Evolutionary conservation across 2,797 vertebrate species (phyloP), one percentile per base, ranked within the genome.

Genomic region (Florisuga fusca): DNA sequence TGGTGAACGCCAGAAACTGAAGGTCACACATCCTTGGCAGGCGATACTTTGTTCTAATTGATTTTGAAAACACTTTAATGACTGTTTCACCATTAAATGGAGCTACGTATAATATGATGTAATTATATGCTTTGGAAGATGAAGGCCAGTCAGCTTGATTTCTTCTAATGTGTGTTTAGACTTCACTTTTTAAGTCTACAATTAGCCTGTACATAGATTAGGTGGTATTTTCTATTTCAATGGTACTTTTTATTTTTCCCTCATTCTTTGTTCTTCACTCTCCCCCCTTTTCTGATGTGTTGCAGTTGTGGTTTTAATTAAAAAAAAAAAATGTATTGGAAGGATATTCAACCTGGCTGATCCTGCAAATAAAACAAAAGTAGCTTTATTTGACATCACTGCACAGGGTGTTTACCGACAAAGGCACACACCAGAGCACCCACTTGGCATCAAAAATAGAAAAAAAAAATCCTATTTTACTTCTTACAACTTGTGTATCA

Each of bases 1-100:
- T 1, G 22, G 82, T 66, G 62, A 87, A 78, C 34, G 43, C 0
- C 0, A 81, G 21, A 76, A 94, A 81, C 5, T 59, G 43, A 88
- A 86, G 93, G 83, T 71, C 2, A 5, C 33, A 10, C 3, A 46
- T 0, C 2, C 76, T 88, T 86, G 77, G 55, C 80, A 94, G 25
- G 62, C 34, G 55, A 46, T 12, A 38, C 33, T 83, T 76, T 45
- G 59, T 55, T 86, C 77, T 45, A 92, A 89, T 13, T 71, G 23
- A 68, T 74, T 93, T 41, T 78, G 64, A 89, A 89, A 94, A 72
- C 66, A 72, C 57, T 46, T 31, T 36, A 94, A 87, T 71, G 38
- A 81, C 33, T 46, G 53, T 62, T 87, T 69, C 3, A 17, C 84
- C 85, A 62, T 87, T 92, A 83, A 89, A 71, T 54, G 4, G 4